Percentiles rank a stretch among this genome's conserved stretches.
phyloP scores from a whole-genome alignment of 2,888 invertebrate species.

The Disparrhopalites patrizii region DNA sequence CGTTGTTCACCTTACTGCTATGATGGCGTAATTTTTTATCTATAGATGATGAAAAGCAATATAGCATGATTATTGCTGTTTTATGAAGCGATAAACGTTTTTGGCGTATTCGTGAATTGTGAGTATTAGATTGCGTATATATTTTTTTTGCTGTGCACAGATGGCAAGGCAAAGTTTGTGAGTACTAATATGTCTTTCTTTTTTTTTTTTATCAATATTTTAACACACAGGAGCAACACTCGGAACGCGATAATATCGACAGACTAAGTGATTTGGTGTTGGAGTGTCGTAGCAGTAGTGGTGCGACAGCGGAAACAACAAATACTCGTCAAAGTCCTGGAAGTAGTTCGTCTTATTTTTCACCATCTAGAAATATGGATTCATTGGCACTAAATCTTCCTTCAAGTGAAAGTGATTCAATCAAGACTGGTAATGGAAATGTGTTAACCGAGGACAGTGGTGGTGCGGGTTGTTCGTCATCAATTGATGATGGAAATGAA shows the following conservation, averaged over 20 bases:
- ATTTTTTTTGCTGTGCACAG: no score
- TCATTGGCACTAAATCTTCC: conserved; percentile 9
- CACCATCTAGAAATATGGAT: background rate
- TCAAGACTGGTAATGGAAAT: conserved; percentile 15
- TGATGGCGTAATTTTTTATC: no score
- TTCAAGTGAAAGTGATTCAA: conserved; percentile 20
- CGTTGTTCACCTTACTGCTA: no score
- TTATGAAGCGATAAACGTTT: no score
- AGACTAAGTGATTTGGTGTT: conserved; percentile 53
- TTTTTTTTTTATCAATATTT: no score
- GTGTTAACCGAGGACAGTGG: conserved; percentile 8
- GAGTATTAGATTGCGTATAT: no score
- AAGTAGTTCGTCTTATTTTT: conserved; percentile 13
- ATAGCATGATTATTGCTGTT: no score
- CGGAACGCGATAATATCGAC: conserved; percentile 56
- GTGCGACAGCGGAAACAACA: conserved; percentile 35
- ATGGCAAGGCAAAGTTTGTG: no score
- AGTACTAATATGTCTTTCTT: no score
- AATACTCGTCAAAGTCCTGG: conserved; percentile 7
- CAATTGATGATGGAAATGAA: conserved; percentile 27
- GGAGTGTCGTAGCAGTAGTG: conserved; percentile 53
- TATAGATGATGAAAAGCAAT: no score
- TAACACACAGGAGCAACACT: conserved; percentile 72
- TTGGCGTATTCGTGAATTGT: no score
- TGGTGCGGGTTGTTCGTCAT: background rate